Percentiles rank a stretch among this genome's conserved stretches.
Conservation (phyloP, 2,888 invertebrate species). For the Thecocarcelia acutangulata region DNA sequence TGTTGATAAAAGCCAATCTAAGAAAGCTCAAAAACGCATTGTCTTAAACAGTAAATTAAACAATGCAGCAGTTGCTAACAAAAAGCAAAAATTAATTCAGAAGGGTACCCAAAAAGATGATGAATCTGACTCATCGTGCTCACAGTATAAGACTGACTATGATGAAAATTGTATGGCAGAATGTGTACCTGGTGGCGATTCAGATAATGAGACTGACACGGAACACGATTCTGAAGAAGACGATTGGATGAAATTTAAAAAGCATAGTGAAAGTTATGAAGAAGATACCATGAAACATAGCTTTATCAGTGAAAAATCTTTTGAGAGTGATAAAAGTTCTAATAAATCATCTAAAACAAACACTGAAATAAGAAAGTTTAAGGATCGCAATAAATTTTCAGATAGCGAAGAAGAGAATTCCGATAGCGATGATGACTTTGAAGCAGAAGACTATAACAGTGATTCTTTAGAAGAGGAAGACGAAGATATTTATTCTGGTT, state of each 20-base stretch:
- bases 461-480: constrained; percentile 38
- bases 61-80: not conserved
- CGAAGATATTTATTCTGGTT: constrained; percentile 53
- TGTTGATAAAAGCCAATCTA: constrained; percentile 11
- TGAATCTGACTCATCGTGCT: not conserved
- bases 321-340: too few relatives aligned
- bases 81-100: constrained; percentile 42
- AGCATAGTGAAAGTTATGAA: too few relatives aligned
- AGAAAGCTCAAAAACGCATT: constrained; percentile 30
- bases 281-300: too few relatives aligned
- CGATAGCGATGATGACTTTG: constrained; percentile 28
- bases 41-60: not conserved
- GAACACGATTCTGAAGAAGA: constrained; percentile 24
- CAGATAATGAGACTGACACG: constrained; percentile 23
- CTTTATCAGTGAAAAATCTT: too few relatives aligned
- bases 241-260: too few relatives aligned
- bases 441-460: constrained; percentile 3
- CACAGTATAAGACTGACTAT: constrained; percentile 5
- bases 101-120: not conserved
- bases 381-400: not conserved
- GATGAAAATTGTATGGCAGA: constrained; percentile 42
- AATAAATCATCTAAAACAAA: not conserved
- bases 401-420: constrained; percentile 18
- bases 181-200: constrained; percentile 52
- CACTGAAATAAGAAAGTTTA: not conserved